These are phyloP conservation scores for Oopsacas minuta DNA, from an alignment of 37 sponge, comb jelly and placozoan genomes.

Conservation along the genomic window DNA sequence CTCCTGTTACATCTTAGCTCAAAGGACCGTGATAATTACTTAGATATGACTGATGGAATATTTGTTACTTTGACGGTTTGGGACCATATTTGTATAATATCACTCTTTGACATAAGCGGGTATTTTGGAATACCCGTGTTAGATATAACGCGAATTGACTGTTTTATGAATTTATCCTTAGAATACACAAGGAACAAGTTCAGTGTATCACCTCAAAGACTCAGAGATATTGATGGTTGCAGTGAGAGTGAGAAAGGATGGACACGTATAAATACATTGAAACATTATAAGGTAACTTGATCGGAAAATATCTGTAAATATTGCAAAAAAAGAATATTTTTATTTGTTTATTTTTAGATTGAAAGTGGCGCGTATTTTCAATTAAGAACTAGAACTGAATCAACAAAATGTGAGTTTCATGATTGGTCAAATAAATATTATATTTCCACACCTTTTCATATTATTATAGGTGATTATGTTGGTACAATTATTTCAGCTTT, in stretches of 20 bases:
- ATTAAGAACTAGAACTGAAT: background rate
- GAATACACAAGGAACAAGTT: constrained; percentile 8
- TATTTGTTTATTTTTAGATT: background rate
- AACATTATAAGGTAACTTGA: constrained; percentile 55
- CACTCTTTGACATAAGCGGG: too few species aligned
- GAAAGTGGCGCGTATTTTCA: background rate
- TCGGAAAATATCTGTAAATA: background rate
- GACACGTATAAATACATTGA: constrained; percentile 81
- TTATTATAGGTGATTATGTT: background rate
- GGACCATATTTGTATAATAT: too few species aligned
- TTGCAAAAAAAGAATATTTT: background rate
- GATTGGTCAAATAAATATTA: background rate
- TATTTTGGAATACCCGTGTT: too few species aligned
- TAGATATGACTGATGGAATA: too few species aligned
- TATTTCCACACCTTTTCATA: background rate
- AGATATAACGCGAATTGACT: too few species aligned
- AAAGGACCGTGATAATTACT: too few species aligned
- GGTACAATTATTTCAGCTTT: background rate
- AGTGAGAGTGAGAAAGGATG: constrained; percentile 56
- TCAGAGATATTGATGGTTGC: constrained; percentile 70
- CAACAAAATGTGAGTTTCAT: background rate
- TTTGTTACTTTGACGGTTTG: too few species aligned
- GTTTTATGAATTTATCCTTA: background rate
- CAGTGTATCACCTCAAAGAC: constrained; percentile 15
- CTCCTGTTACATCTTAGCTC: too few species aligned